phyloP scores from a whole-genome alignment of 2,797 vertebrate genomes.

The Capromys pilorides region DNA sequence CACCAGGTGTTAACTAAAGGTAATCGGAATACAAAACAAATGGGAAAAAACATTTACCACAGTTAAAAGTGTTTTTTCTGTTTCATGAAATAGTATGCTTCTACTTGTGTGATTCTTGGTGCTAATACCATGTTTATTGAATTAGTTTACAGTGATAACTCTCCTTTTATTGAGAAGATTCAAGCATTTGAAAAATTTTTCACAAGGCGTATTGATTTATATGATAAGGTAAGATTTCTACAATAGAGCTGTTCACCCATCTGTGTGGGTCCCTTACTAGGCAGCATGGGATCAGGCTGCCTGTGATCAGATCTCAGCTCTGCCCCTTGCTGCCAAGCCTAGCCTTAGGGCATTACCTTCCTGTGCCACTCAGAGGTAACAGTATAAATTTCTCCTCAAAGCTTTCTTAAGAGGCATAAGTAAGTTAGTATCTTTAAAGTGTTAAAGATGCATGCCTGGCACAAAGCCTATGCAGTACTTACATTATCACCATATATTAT shows the following conservation, averaged over 20 bases:
- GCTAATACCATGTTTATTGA: slow-evolving; percentile 71
- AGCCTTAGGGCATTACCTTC: background rate
- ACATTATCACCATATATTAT: background rate
- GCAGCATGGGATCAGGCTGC: background rate
- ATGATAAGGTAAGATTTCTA: slow-evolving; percentile 92
- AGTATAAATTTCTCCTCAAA: background rate
- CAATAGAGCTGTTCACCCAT: background rate
- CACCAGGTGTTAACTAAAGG: slow-evolving; percentile 21
- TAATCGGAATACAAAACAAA: slow-evolving; percentile 24
- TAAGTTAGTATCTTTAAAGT: slow-evolving; percentile 42
- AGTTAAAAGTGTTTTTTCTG: slow-evolving; percentile 5
- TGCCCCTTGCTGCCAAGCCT: background rate
- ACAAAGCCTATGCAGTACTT: background rate
- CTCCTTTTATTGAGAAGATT: slow-evolving; percentile 92
- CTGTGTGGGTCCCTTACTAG: background rate
- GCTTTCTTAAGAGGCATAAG: slow-evolving; percentile 25
- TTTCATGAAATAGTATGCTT: slow-evolving; percentile 38
- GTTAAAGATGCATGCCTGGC: background rate
- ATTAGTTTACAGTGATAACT: slow-evolving; percentile 91
- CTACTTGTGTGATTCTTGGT: slow-evolving; percentile 6
- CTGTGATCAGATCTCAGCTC: background rate
- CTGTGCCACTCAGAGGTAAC: background rate
- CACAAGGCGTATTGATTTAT: slow-evolving; percentile 91
- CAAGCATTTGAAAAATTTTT: slow-evolving; percentile 97
- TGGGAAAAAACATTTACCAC: background rate